Evolutionary conservation across 2,113 vertebrate species (phyloP), one percentile per base, ranked within the genome.

Genomic region (Phycodurus eques): DNA sequence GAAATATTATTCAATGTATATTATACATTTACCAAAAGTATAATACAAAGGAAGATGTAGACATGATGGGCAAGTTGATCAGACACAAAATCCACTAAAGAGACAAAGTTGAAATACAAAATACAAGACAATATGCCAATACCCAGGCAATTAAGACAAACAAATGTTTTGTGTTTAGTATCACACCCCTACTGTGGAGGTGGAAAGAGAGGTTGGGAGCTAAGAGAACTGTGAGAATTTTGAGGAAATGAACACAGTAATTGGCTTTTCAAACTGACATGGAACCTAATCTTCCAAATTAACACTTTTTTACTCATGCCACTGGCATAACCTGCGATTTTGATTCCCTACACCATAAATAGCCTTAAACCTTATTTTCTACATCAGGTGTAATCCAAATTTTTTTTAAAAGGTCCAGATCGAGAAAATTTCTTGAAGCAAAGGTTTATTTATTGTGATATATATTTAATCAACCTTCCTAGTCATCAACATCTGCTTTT

Each of bases 121-220:
- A 47, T 12, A 11, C 20, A 56, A 56, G 8, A 2, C 7, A 22
- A 2, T n/a, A 56, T 51, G 20, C 57, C 27, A 31, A 35, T 61
- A 8, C 15, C 12, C 19, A 12, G 20, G 62, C 11, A 7, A 43
- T 43, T 64, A 1, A 39, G 62, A 43, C 39, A 22, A 67, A 70
- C 27, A 44, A 78, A 70, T 43, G 53, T 67, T 31, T 33, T 68
- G 8, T 54, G 33, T 53, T 76, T 76, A 49, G 54, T 46, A 5
- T 66, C 22, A 33, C 31, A 44, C 62, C 33, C 47, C 31, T 74
- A 63, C 49, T 60, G 64, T 71, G 57, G 73, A 70, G 20, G 61
- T 47, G 54, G 67, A 70, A 67, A 49, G 6, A 39, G 42, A 46
- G 62, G 62, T 65, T n/a, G 42, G n/a, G 8, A 20, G 20, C 42